Base-by-base conservation (phyloP, 2,888 invertebrate genomes). In the Aleiodes alternator region DNA sequence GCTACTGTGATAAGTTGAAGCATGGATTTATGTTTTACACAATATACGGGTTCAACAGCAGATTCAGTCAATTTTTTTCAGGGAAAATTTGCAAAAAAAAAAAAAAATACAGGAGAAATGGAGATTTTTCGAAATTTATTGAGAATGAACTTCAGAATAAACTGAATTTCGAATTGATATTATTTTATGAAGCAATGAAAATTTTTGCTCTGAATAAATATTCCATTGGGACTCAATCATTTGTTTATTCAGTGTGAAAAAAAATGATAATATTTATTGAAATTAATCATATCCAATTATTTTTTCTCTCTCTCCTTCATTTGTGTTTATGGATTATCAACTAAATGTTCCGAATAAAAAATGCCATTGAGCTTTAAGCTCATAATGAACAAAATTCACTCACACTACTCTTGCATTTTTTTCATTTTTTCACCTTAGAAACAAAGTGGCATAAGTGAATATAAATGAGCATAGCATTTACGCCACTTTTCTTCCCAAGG, bases 1-100 rank as follows among this genome's bases (percentile, higher is more conserved):
- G 80, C 80, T 82, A 82, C 84, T 85, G 83, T 79, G 85, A 85
- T 86, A 85, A 86, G 80, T 76, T 81, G 80, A 71, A 76, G 57
- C 68, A 43, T 72, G 50, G 50, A 59, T 73, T 38, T 43, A 43
- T 43, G 57, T 29, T 61, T 61, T 61, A 61, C 38, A 31, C 8
- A 38, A 61, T 43, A 61, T 61, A 61, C 38, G 48, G 51, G 68
- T 38, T 34, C 16, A 50, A 74, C 59, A 48, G 50, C 68, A 38
- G 11, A 61, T 61, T 43, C 14, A 59, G n/a, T 61, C n/a, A 8
- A 12, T 16, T 61, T n/a, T 7, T 29, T 31, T 59, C 43, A 43
- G 9, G 7, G 43, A 43, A 43, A 38, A 38, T 38, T 51, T 50
- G 50, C 4, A 12, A 50, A 3, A 51, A n/a, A 51, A 51, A 4